Conservation (phyloP, 2,113 vertebrate species). For the Paraplagusia blochii region DNA sequence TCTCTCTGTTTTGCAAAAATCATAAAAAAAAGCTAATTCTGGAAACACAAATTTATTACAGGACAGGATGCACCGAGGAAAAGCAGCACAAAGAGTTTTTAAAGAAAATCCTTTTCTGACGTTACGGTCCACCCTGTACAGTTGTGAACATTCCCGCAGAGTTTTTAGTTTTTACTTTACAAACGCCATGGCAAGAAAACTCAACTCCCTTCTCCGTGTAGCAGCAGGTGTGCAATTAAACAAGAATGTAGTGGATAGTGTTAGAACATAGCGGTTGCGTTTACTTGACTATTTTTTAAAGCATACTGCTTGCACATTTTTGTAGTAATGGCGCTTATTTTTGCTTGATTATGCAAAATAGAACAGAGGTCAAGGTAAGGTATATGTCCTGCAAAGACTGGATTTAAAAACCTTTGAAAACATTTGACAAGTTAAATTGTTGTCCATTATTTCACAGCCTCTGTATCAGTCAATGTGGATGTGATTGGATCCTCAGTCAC, state of each 20-base stretch:
- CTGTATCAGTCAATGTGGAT: no score
- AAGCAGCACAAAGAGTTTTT: conserved; percentile 37
- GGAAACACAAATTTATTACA: conserved; percentile 4
- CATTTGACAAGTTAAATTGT: no score
- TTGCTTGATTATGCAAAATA: conserved; percentile 48
- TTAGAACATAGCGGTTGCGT: conserved; percentile 44
- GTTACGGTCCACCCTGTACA: conserved; percentile 30
- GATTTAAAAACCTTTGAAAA: conserved; percentile 4
- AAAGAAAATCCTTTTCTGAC: conserved; percentile 7
- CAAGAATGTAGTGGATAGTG: conserved; percentile 53
- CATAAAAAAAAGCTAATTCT: neutral
- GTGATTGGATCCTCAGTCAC: no score
- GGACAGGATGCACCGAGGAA: neutral
- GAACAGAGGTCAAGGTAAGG: conserved; percentile 26
- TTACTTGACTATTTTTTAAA: conserved; percentile 58
- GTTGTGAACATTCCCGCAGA: conserved; percentile 62
- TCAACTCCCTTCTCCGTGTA: conserved; percentile 44
- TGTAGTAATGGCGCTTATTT: conserved; percentile 49
- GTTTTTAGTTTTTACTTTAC: conserved; percentile 48
- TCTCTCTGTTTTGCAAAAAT: neutral
- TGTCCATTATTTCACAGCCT: no score
- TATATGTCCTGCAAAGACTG: conserved; percentile 24
- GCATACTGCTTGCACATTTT: conserved; percentile 46
- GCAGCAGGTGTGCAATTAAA: conserved; percentile 54
- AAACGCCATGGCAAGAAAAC: conserved; percentile 20